phyloP scores from a whole-genome alignment of 2,797 vertebrate species.

The Threskiornis aethiopicus region DNA sequence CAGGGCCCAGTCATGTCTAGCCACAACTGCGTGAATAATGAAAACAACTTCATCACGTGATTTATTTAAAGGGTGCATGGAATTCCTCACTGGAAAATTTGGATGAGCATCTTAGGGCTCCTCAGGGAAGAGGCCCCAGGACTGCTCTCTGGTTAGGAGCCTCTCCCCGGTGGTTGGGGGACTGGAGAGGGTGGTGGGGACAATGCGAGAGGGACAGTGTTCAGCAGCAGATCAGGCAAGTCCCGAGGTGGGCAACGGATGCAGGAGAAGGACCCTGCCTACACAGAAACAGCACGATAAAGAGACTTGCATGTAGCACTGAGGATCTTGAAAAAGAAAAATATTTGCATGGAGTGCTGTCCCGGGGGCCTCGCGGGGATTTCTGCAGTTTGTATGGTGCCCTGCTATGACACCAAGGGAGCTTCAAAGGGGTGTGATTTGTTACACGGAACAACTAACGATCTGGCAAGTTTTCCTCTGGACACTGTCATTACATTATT shows the following conservation, averaged over 20 bases:
- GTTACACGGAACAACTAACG: background rate
- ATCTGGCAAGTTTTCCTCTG: background rate
- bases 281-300: background rate
- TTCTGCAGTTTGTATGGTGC: background rate
- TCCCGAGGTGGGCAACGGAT: accelerated
- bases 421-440: background rate
- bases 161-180: accelerated
- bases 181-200: background rate
- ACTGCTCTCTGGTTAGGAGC: background rate
- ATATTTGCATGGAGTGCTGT: background rate
- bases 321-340: background rate
- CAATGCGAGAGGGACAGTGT: accelerated
- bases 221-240: background rate
- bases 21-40: background rate
- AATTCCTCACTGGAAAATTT: background rate
- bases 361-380: accelerated
- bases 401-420: background rate
- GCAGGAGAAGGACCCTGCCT: background rate
- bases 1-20: background rate
- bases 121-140: background rate
- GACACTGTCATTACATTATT: background rate
- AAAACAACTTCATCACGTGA: background rate
- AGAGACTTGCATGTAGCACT: background rate
- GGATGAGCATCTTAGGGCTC: background rate
- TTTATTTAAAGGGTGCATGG: background rate